Evolutionary conservation across 1,140 invertebrate species (phyloP), one percentile per base, ranked within the genome.

Genomic region (Ganaspis sp.): DNA sequence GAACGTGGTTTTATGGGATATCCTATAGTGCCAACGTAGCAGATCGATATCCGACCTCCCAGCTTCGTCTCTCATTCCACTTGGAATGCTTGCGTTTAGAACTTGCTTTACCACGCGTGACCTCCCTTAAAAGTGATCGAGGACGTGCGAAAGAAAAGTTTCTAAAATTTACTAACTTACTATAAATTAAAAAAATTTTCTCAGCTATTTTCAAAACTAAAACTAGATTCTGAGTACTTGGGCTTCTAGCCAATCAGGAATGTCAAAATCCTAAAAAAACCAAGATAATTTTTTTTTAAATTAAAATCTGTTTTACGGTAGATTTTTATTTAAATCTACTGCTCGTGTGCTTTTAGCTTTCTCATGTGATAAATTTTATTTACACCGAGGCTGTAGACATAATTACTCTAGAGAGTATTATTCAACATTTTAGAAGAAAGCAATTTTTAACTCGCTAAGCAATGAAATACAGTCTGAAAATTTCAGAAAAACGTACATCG

Each of bases 1-100:
- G 82, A 73, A 81, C 70, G 76, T 72, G 82, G 80, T 83, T 87
- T 83, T 86, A 83, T 80, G 82, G 82, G 82, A 85, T 85, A 84
- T 81, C 81, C 81, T 34, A 40, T 83, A 81, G 79, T 86, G 86
- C 86, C 78, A 85, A 87, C 85, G 84, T 83, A 79, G 83, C 84
- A 83, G 87, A 88, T 88, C 86, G 85, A 88, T 87, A 87, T 85
- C 83, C 85, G 83, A 83, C 83, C 82, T 85, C 85, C 76, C 77
- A 81, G 78, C 76, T 77, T 77, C 37, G 38, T 8, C 54, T 81
- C 75, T 73, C 78, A 77, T 81, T 84, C 80, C 81, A 84, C 76
- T 80, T 58, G 78, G 76, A 79, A 75, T 74, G 77, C 69, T 78
- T 70, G 78, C 76, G 75, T 81, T 84, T 79, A 77, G 80, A 79